These are phyloP conservation scores for Electrona antarctica DNA, from an alignment of 2,113 vertebrate species.

Conservation along the genomic window DNA sequence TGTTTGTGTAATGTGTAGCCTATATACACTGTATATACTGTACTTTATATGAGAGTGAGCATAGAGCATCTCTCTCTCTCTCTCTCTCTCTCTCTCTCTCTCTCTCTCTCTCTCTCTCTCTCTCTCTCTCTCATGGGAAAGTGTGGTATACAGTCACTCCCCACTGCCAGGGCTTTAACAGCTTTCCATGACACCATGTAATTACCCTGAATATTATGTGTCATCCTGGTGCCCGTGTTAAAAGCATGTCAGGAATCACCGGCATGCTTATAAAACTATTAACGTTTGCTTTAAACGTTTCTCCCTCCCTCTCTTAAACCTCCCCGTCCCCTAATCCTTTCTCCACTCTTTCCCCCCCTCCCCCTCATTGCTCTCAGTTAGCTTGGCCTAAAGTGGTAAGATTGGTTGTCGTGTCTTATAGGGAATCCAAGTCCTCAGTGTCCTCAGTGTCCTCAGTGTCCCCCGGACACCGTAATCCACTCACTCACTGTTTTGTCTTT, in stretches of 20 bases:
- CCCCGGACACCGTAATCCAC: too few relatives aligned
- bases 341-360: slow-evolving; percentile 38
- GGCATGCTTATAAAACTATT: slow-evolving; percentile 73
- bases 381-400: too few relatives aligned
- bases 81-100: neutral
- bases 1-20: neutral
- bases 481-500: neutral
- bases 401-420: too few relatives aligned
- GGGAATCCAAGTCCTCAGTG: too few relatives aligned
- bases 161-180: slow-evolving; percentile 50
- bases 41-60: neutral
- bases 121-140: slow-evolving; percentile 21
- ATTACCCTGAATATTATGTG: slow-evolving; percentile 74
- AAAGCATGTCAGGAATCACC: slow-evolving; percentile 67
- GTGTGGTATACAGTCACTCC: slow-evolving; percentile 25
- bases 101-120: neutral
- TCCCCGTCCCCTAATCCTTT: slow-evolving; percentile 60
- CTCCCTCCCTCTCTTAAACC: slow-evolving; percentile 37
- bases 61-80: neutral
- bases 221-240: slow-evolving; percentile 58
- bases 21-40: slow-evolving; percentile 6
- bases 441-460: too few relatives aligned
- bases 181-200: slow-evolving; percentile 65
- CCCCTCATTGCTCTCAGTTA: too few relatives aligned
- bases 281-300: slow-evolving; percentile 59